Conservation (phyloP, 2,888 invertebrate species). For the Zygaena filipendulae region DNA sequence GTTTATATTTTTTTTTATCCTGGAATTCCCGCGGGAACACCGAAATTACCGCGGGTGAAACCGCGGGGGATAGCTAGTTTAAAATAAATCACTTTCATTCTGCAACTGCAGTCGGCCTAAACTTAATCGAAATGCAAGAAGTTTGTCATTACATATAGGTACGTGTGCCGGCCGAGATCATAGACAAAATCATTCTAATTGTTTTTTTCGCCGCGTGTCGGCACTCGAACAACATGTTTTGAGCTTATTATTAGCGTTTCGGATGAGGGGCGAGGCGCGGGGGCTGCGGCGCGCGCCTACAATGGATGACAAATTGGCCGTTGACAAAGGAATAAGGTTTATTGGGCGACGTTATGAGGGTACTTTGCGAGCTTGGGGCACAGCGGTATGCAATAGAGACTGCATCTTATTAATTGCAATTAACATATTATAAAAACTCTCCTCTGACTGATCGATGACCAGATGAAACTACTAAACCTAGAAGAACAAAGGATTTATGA, state of each 20-base stretch:
- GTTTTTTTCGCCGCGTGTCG: conserved; percentile 50
- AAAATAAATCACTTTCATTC: too few species aligned
- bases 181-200: conserved; percentile 50
- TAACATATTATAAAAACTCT: neutral
- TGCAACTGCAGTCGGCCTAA: too few species aligned
- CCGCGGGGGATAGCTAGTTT: too few species aligned
- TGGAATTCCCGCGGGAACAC: too few species aligned
- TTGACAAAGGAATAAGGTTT: conserved; percentile 60
- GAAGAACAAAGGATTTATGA: too few species aligned
- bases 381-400: conserved; percentile 10
- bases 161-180: conserved; percentile 25
- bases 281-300: conserved; percentile 23
- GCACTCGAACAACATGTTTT: conserved; percentile 47
- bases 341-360: conserved; percentile 61
- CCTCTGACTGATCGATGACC: too few species aligned
- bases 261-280: conserved; percentile 16
- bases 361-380: conserved; percentile 39
- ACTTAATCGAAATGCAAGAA: too few species aligned
- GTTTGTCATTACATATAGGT: too few species aligned
- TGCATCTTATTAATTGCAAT: neutral
- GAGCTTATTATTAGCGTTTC: conserved; percentile 18
- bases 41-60: too few species aligned
- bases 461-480: too few species aligned
- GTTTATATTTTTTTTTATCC: too few species aligned
- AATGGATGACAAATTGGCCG: conserved; percentile 62